Percentiles rank a stretch among this genome's conserved stretches.
Conservation (phyloP, 2,888 invertebrate genomes). For the Agrochola lota region DNA sequence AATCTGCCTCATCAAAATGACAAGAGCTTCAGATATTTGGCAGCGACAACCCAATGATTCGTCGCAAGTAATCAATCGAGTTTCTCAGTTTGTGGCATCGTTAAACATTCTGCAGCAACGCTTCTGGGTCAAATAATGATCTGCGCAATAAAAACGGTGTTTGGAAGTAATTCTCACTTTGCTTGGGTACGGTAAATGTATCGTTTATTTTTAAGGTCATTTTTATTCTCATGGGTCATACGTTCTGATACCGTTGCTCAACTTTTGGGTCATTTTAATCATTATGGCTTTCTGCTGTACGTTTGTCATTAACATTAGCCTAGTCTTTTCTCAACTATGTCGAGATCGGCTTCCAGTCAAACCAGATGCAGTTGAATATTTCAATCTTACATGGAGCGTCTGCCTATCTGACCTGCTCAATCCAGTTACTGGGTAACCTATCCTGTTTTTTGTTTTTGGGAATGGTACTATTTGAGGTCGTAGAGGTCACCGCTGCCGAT, state of each 20-base stretch:
- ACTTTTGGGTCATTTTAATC: background rate
- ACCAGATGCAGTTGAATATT: background rate
- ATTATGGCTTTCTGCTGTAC: background rate
- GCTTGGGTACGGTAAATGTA: slow-evolving; percentile 12
- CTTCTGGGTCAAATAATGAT: slow-evolving; percentile 42
- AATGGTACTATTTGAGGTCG: background rate
- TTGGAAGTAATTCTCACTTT: slow-evolving; percentile 51
- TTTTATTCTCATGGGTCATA: background rate
- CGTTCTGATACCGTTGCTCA: background rate
- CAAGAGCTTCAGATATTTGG: slow-evolving; percentile 11
- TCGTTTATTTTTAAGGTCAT: slow-evolving; percentile 31
- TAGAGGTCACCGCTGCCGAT: too few species aligned
- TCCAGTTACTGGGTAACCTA: background rate
- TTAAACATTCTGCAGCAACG: slow-evolving; percentile 46
- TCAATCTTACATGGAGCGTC: too few species aligned
- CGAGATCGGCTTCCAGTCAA: background rate
- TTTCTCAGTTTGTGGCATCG: slow-evolving; percentile 38
- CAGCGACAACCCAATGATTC: slow-evolving; percentile 17
- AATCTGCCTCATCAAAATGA: background rate
- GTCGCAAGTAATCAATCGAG: slow-evolving; percentile 45
- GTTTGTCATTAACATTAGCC: background rate
- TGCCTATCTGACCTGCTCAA: too few species aligned
- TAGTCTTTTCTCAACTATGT: too few species aligned
- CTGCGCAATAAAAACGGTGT: slow-evolving; percentile 36
- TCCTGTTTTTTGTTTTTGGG: background rate